Evolutionary conservation across 2,888 invertebrate species (phyloP).

Genomic region (Spatulosminthurus flaviceps): DNA sequence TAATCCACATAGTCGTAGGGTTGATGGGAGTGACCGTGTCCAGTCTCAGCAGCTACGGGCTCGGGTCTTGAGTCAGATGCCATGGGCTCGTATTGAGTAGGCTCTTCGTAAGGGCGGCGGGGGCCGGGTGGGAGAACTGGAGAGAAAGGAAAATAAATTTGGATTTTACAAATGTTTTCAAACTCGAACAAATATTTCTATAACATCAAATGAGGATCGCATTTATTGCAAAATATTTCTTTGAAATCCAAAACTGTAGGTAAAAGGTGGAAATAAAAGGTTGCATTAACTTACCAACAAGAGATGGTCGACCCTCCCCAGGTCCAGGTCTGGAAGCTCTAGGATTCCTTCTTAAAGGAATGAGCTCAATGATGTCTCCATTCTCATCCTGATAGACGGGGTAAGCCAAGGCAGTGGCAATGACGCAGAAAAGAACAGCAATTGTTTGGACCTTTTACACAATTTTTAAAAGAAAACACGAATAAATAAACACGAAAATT

Average conservation of each 20-base stretch:
- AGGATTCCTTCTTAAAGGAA: slow-evolving; percentile 43
- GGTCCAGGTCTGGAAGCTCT: neutral
- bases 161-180: no score
- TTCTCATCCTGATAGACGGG: slow-evolving; percentile 49
- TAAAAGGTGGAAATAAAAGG: no score
- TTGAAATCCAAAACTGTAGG: no score
- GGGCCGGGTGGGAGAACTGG: slow-evolving; percentile 28
- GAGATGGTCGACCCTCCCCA: neutral
- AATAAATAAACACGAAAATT: neutral
- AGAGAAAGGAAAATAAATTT: neutral
- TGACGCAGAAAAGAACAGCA: slow-evolving; percentile 12
- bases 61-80: slow-evolving; percentile 49
- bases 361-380: slow-evolving; percentile 43
- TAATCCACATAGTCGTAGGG: slow-evolving; percentile 63
- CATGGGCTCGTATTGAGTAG: slow-evolving; percentile 32
- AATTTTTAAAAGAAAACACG: neutral
- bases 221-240: no score
- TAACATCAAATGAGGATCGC: no score
- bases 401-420: slow-evolving; percentile 36
- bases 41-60: slow-evolving; percentile 56
- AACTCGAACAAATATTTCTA: no score
- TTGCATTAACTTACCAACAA: slow-evolving; percentile 9
- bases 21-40: slow-evolving; percentile 52
- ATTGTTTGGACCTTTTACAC: neutral
- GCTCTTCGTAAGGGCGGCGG: neutral